phyloP scores from a whole-genome alignment of 2,797 vertebrate species.

The Columba guinea region DNA sequence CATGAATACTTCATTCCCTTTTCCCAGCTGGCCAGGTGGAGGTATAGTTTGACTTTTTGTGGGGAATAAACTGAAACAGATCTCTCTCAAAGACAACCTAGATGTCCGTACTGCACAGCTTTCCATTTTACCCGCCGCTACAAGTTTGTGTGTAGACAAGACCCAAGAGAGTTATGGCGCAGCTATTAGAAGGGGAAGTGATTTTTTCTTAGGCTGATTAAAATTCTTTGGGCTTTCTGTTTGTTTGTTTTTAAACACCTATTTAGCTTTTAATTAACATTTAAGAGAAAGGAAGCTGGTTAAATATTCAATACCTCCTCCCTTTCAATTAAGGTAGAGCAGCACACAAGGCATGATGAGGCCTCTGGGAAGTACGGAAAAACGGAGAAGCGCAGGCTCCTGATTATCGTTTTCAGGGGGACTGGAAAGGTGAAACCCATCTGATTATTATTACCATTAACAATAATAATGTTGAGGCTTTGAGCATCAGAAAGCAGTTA shows the following conservation, averaged over 20 bases:
- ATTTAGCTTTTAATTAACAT: conserved; percentile 72
- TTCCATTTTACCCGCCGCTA: not conserved
- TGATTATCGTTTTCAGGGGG: conserved; percentile 54
- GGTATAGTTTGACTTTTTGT: not conserved
- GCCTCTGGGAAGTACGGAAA: conserved; percentile 64
- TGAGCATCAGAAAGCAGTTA: not conserved
- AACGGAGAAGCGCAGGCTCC: conserved; percentile 4
- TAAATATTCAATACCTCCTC: conserved; percentile 72
- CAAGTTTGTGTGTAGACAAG: not conserved
- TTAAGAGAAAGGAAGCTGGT: conserved; percentile 61
- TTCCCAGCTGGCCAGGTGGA: not conserved
- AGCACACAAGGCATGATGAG: conserved; percentile 37
- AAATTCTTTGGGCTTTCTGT: conserved; percentile 64
- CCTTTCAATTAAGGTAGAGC: conserved; percentile 69
- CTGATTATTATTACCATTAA: not conserved
- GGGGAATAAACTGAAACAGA: not conserved
- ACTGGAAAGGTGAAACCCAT: conserved; percentile 56
- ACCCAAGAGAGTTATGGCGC: conserved; percentile 29
- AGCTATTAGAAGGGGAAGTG: conserved; percentile 47
- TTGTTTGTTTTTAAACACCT: conserved; percentile 68
- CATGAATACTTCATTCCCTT: not conserved
- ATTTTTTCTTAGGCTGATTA: conserved; percentile 62
- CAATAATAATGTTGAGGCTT: not conserved
- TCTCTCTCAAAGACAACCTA: not conserved
- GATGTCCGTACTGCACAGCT: not conserved